These are phyloP conservation scores for Hystrix brachyura DNA, from an alignment of 2,113 vertebrate genomes.

Conservation along the genomic window DNA sequence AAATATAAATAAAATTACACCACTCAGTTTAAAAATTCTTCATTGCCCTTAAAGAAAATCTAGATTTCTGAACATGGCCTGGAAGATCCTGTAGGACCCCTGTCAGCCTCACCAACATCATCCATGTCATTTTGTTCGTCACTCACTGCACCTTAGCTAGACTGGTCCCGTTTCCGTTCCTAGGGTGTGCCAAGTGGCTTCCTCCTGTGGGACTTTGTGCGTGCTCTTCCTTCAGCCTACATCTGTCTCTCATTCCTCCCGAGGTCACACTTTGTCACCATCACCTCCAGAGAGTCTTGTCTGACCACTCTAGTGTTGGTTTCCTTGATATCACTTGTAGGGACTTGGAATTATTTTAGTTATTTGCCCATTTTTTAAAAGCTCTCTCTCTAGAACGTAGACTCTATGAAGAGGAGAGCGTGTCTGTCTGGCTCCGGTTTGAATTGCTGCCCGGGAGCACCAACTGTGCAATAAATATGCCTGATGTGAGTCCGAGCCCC, in stretches of 20 bases:
- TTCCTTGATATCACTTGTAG: neutral
- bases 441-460: too few species aligned
- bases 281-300: neutral
- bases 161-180: neutral
- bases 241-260: neutral
- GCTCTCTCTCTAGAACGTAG: neutral
- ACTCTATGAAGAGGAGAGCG: neutral
- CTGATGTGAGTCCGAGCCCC: too few species aligned
- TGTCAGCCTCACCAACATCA: neutral
- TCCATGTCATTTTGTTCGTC: neutral
- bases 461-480: neutral
- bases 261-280: neutral
- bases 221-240: neutral
- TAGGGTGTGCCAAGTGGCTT: neutral
- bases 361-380: neutral
- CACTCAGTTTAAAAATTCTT: slow-evolving; percentile 49
- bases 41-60: slow-evolving; percentile 53
- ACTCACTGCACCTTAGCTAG: rapidly evolving
- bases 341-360: neutral
- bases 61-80: slow-evolving; percentile 10
- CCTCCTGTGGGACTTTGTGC: neutral
- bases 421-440: neutral
- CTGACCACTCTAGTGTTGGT: neutral
- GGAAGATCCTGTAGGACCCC: neutral
- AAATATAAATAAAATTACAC: slow-evolving; percentile 60